Percentiles rank a stretch among this genome's conserved stretches.
phyloP scores from a whole-genome alignment of 2,888 invertebrate genomes.

The Acronicta aceris region DNA sequence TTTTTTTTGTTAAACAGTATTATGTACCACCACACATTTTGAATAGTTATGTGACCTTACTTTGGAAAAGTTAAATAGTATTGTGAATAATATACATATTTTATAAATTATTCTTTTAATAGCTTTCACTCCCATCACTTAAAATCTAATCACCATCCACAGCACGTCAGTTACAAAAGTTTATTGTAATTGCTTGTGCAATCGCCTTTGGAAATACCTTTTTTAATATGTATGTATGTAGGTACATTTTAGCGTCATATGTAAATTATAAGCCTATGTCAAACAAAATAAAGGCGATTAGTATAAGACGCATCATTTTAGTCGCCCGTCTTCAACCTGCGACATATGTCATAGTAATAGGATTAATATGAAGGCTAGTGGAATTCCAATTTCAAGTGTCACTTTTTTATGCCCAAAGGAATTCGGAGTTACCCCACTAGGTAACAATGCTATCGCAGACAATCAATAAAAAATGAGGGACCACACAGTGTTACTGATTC shows the following conservation, averaged over 20 bases:
- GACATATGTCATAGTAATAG: conserved; percentile 76
- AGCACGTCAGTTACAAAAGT: conserved; percentile 1
- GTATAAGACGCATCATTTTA: conserved; percentile 58
- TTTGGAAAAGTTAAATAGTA: conserved; percentile 9
- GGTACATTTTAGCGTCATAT: conserved; percentile 39
- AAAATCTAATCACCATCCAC: conserved; percentile 16
- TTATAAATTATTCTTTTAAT: conserved; percentile 11
- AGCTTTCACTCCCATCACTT: conserved; percentile 5
- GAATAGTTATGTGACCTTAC: conserved; percentile 1
- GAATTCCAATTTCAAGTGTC: conserved; percentile 64
- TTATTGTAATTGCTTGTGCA: conserved; percentile 8
- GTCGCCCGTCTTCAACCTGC: conserved; percentile 60
- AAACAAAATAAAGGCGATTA: conserved; percentile 63
- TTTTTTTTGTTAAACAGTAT: not conserved
- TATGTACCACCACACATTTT: not conserved
- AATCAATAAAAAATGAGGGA: conserved; percentile 68
- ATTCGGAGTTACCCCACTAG: conserved; percentile 60
- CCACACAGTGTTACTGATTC: conserved; percentile 61
- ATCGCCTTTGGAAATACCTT: conserved; percentile 12
- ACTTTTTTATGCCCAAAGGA: conserved; percentile 59
- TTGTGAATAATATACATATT: conserved; percentile 16
- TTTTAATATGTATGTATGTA: conserved; percentile 8
- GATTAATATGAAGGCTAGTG: conserved; percentile 73
- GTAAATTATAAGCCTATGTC: conserved; percentile 51
- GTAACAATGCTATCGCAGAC: conserved; percentile 61